Conservation (phyloP, 2,113 vertebrate species). For the Puntigrus tetrazona region DNA sequence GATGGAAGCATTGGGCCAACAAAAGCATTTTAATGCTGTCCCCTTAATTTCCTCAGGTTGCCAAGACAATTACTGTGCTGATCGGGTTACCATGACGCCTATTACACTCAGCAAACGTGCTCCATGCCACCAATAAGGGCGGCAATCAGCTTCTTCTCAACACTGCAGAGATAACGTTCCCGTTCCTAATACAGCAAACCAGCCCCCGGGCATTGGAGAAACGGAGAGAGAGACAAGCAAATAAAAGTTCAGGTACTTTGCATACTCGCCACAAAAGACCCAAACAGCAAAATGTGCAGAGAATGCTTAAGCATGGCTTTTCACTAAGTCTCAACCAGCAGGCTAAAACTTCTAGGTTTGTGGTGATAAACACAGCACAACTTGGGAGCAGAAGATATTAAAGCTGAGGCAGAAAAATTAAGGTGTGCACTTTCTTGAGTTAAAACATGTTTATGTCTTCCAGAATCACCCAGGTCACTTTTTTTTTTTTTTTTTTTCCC, state of each 20-base stretch:
- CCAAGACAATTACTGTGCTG: constrained; percentile 74
- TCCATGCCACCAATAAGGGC: constrained; percentile 69
- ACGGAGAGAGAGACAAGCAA: constrained; percentile 62
- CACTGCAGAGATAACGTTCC: constrained; percentile 70
- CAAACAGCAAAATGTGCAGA: background rate
- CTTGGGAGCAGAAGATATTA: background rate
- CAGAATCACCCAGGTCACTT: background rate
- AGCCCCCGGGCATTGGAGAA: constrained; percentile 65
- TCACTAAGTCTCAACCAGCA: background rate
- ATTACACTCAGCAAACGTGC: constrained; percentile 72
- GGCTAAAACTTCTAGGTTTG: background rate
- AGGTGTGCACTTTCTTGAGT: background rate
- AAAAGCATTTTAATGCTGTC: constrained; percentile 65
- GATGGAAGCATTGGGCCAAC: constrained; percentile 28
- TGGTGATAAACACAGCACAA: background rate
- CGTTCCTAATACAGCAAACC: constrained; percentile 72
- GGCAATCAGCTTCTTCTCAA: constrained; percentile 69
- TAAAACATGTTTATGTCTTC: background rate
- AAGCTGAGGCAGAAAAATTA: background rate
- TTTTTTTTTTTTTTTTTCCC: too few relatives aligned
- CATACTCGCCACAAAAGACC: constrained; percentile 55
- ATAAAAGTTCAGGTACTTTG: constrained; percentile 65
- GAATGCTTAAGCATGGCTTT: background rate
- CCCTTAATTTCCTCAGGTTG: constrained; percentile 72
- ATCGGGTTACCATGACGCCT: constrained; percentile 73